These are phyloP conservation scores for Eilema depressum DNA, from an alignment of 2,888 invertebrate genomes.

Conservation along the genomic window DNA sequence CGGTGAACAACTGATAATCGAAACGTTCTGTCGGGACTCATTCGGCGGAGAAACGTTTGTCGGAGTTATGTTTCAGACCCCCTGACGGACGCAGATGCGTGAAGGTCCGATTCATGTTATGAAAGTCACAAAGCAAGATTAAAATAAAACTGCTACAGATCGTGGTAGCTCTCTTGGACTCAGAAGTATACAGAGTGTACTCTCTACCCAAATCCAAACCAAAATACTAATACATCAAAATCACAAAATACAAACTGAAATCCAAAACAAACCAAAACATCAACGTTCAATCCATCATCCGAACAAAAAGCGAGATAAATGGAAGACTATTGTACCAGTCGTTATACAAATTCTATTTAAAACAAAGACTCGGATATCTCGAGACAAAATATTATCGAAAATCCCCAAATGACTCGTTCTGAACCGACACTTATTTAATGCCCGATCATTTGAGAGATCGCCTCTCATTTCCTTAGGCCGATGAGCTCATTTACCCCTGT, in stretches of 20 bases:
- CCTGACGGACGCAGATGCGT: too few species aligned
- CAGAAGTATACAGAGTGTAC: too few species aligned
- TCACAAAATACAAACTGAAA: slow-evolving; percentile 23
- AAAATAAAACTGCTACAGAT: too few species aligned
- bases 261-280: slow-evolving; percentile 33
- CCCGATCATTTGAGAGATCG: slow-evolving; percentile 72
- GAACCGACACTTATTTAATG: slow-evolving; percentile 73
- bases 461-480: slow-evolving; percentile 72
- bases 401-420: slow-evolving; percentile 45
- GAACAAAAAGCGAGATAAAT: slow-evolving; percentile 29
- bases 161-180: too few species aligned
- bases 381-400: slow-evolving; percentile 47
- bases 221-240: slow-evolving; percentile 1
- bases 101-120: too few species aligned
- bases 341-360: slow-evolving; percentile 48
- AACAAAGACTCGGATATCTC: slow-evolving; percentile 40
- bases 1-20: too few species aligned
- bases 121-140: too few species aligned
- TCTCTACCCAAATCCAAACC: background rate
- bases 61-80: too few species aligned
- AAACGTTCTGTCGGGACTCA: too few species aligned
- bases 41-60: too few species aligned
- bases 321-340: slow-evolving; percentile 31
- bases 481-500: slow-evolving; percentile 72
- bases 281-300: slow-evolving; percentile 28